These are phyloP conservation scores for Ailuropoda melanoleuca DNA, from an alignment of 2,113 vertebrate species.

Conservation along the genomic window DNA sequence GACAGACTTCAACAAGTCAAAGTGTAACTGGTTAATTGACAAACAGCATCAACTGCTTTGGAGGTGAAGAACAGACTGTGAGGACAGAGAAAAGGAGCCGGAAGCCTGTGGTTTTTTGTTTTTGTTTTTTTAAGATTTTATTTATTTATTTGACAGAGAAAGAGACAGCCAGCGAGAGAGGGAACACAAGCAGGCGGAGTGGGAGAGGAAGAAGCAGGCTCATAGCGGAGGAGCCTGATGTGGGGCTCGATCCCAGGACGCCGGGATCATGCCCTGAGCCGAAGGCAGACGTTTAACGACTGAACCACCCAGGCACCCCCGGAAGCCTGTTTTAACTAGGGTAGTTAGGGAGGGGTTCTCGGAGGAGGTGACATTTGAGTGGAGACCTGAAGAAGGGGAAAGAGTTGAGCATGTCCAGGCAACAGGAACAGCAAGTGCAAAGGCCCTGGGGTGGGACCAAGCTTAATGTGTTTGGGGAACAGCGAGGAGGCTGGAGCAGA, in stretches of 20 bases:
- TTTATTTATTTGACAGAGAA: too few relatives aligned
- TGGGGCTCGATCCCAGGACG: too few relatives aligned
- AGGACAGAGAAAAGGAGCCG: neutral
- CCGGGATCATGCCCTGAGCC: too few relatives aligned
- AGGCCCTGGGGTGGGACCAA: neutral
- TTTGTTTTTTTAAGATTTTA: too few relatives aligned
- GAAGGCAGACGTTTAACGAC: too few relatives aligned
- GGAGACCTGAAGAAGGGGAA: neutral
- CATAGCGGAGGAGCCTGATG: too few relatives aligned
- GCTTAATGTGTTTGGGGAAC: neutral
- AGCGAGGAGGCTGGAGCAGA: neutral
- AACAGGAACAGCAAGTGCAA: neutral
- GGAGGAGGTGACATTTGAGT: neutral
- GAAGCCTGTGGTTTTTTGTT: neutral
- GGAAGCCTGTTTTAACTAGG: neutral
- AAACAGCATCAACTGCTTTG: neutral
- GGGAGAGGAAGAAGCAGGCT: too few relatives aligned
- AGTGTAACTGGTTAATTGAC: neutral
- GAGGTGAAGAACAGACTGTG: neutral
- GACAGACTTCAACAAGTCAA: neutral
- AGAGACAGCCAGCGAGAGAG: too few relatives aligned
- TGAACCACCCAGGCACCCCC: too few relatives aligned
- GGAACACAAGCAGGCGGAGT: too few relatives aligned
- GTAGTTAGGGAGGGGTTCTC: neutral
- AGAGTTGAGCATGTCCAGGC: neutral